Evolutionary conservation across 2,797 vertebrate species (phyloP).

Genomic region (Megalops cyprinoides): DNA sequence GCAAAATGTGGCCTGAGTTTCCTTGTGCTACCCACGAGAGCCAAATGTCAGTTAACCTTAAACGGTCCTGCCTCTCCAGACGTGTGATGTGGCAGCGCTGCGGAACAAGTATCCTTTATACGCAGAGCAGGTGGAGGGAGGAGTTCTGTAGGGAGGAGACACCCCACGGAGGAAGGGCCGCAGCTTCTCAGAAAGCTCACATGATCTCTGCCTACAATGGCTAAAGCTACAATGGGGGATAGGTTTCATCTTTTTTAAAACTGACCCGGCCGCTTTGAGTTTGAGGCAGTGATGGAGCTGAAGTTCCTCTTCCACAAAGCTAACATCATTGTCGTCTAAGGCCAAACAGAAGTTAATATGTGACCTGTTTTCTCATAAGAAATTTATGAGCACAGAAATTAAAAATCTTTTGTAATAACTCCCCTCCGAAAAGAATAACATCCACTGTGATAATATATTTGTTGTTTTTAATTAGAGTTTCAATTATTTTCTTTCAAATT

Average conservation of each 20-base stretch:
- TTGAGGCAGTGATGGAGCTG: neutral
- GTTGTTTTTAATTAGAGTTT: neutral
- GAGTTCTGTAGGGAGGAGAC: conserved; percentile 58
- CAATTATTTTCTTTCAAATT: too few relatives aligned
- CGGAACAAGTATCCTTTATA: conserved; percentile 71
- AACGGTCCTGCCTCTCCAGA: neutral
- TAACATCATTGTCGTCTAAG: too few relatives aligned
- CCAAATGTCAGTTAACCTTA: neutral
- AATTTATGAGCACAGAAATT: neutral
- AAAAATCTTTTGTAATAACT: neutral
- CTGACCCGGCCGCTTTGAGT: neutral
- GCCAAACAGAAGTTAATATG: neutral
- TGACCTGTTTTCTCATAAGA: neutral
- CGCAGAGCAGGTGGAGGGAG: conserved; percentile 56
- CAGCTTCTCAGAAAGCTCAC: conserved; percentile 29
- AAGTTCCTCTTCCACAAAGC: neutral
- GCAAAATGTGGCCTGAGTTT: neutral
- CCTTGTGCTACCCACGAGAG: neutral
- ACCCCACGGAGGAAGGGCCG: conserved; percentile 54
- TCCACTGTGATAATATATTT: neutral
- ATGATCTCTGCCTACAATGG: conserved; percentile 47
- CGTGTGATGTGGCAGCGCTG: conserved; percentile 18
- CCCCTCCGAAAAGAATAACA: neutral
- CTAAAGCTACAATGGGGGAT: conserved; percentile 31
- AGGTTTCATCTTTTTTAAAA: conserved; percentile 8